Conservation (phyloP, 2,113 vertebrate genomes). For the Seriola rivoliana region DNA sequence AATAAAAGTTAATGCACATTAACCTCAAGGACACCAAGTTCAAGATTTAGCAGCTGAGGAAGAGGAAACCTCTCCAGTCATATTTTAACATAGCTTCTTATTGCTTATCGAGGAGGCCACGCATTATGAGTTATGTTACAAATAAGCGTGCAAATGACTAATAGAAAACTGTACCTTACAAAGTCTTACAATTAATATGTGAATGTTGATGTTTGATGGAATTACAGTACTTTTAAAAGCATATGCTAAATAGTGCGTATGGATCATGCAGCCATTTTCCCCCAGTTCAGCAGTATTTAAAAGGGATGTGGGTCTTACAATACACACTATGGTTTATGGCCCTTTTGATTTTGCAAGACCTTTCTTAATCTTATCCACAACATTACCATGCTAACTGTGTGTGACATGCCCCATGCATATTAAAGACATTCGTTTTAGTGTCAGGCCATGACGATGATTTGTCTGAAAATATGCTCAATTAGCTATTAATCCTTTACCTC, state of each 20-base stretch:
- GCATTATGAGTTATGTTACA: background rate
- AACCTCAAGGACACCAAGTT: background rate
- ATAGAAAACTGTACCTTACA: background rate
- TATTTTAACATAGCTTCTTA: too few species aligned
- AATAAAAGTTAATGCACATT: background rate
- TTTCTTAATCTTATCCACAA: conserved; percentile 42
- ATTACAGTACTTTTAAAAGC: background rate
- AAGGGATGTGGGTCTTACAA: background rate
- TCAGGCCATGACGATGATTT: conserved; percentile 76
- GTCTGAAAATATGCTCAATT: conserved; percentile 83
- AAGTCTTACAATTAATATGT: background rate
- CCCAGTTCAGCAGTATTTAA: background rate
- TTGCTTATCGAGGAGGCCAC: background rate
- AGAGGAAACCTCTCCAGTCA: background rate
- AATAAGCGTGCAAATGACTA: background rate
- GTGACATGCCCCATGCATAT: conserved; percentile 74
- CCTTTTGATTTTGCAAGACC: conserved; percentile 53
- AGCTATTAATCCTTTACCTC: conserved; percentile 78
- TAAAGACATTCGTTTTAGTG: conserved; percentile 75
- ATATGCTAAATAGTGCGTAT: background rate
- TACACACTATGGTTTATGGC: background rate
- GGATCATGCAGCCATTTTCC: background rate
- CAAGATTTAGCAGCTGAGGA: background rate
- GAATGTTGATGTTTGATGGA: background rate
- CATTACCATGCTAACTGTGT: conserved; percentile 66